Evolutionary conservation across 2,113 vertebrate genomes (phyloP).

Genomic region (Bos javanicus): DNA sequence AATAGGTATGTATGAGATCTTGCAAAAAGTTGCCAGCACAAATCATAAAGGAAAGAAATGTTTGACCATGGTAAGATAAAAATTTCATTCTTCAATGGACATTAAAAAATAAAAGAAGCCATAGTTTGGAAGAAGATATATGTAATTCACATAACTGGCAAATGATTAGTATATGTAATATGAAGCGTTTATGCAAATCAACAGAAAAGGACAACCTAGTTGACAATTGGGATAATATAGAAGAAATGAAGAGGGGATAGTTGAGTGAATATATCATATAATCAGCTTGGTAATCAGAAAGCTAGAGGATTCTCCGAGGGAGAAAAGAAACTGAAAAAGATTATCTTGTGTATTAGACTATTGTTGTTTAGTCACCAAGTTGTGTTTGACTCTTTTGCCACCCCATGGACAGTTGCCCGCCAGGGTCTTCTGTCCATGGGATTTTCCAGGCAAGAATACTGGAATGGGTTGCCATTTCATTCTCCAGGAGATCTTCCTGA

Average conservation of each 20-base stretch:
- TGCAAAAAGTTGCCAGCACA: neutral
- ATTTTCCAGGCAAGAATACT: neutral
- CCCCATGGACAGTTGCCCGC: neutral
- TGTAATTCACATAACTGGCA: neutral
- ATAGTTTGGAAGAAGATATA: neutral
- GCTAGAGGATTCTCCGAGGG: neutral
- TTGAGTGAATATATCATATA: neutral
- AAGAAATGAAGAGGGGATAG: neutral
- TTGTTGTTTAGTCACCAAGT: neutral
- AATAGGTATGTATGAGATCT: neutral
- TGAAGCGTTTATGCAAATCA: neutral
- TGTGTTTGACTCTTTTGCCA: neutral
- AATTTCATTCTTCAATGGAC: neutral
- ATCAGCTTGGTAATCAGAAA: neutral
- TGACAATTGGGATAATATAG: neutral
- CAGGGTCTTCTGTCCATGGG: neutral
- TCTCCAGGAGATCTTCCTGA: neutral
- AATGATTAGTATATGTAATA: neutral
- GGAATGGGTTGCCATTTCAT: neutral
- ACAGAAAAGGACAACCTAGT: neutral
- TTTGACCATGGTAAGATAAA: neutral
- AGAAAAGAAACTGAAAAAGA: neutral
- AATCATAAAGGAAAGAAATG: neutral
- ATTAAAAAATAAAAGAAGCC: neutral
- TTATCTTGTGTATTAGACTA: neutral